A percentile compares a stretch with the other conserved stretches of the same genome.
These are phyloP conservation scores for Hipposideros larvatus DNA, from an alignment of 2,797 vertebrate genomes.

Conservation along the genomic window DNA sequence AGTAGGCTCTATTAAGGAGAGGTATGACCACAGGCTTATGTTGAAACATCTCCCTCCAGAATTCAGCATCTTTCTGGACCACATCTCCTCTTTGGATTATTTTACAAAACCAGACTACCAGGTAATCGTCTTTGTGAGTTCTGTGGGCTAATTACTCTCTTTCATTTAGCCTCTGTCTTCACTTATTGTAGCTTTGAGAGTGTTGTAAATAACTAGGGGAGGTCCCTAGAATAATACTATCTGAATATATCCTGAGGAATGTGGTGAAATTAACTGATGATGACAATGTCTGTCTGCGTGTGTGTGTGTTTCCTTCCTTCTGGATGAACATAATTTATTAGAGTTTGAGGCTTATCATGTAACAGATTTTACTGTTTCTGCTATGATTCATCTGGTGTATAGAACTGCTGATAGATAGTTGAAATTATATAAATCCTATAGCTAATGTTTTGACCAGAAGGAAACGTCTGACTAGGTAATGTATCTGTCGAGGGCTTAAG, in stretches of 20 bases:
- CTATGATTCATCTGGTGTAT: conserved; percentile 1
- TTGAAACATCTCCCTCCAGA: conserved; percentile 98
- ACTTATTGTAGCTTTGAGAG: neutral
- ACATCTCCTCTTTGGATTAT: conserved; percentile 97
- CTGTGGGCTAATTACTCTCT: conserved; percentile 35
- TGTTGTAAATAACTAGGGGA: neutral
- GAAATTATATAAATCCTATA: conserved; percentile 54
- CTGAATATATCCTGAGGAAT: conserved; percentile 60
- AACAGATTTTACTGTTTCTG: conserved; percentile 27
- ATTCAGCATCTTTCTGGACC: conserved; percentile 96
- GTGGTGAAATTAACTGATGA: conserved; percentile 7
- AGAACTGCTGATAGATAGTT: conserved; percentile 42
- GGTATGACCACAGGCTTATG: conserved; percentile 97
- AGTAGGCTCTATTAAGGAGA: conserved; percentile 98
- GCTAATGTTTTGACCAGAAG: conserved; percentile 49
- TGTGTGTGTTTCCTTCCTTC: neutral
- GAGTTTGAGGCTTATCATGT: conserved; percentile 54
- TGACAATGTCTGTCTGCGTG: neutral
- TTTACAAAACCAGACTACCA: conserved; percentile 99
- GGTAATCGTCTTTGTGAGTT: conserved; percentile 89
- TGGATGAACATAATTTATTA: conserved; percentile 9
- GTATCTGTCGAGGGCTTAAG: neutral
- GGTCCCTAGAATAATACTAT: conserved; percentile 42
- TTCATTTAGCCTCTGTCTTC: conserved; percentile 44
- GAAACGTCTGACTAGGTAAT: conserved; percentile 51